A percentile compares a stretch with the other conserved stretches of the same genome.
phyloP scores from a whole-genome alignment of 2,113 vertebrate genomes.

The Euleptes europaea region DNA sequence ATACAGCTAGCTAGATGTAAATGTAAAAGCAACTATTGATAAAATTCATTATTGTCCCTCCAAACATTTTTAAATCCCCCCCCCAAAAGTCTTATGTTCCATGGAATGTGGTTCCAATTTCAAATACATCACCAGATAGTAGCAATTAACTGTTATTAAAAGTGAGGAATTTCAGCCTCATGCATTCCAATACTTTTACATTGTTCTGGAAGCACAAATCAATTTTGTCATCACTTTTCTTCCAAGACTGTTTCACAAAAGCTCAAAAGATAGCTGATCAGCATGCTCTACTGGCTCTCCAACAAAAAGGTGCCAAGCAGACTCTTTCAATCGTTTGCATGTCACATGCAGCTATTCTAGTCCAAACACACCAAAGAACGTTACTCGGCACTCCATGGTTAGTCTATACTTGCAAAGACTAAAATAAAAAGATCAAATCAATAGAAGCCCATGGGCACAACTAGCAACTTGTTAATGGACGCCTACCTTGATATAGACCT shows the following conservation, averaged over 20 bases:
- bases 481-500: not conserved
- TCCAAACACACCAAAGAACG: not conserved
- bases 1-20: not conserved
- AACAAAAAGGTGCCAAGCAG: constrained; percentile 14
- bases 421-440: not conserved
- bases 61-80: not conserved
- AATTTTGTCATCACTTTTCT: not conserved
- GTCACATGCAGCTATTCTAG: constrained; percentile 19
- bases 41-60: not conserved
- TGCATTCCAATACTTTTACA: not conserved
- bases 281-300: not conserved
- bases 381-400: not conserved
- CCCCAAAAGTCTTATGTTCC: not conserved
- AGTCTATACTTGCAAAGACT: not conserved
- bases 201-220: not conserved
- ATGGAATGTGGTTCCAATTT: not conserved
- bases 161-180: not conserved
- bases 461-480: not conserved
- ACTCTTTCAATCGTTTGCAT: constrained; percentile 3
- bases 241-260: not conserved
- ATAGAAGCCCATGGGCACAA: not conserved
- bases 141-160: not conserved
- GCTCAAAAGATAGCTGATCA: constrained; percentile 5
- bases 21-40: not conserved
- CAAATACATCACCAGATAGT: not conserved